A percentile compares a stretch with the other conserved stretches of the same genome.
Conservation (phyloP, 1,140 invertebrate species). For the Drosophila murphyi region DNA sequence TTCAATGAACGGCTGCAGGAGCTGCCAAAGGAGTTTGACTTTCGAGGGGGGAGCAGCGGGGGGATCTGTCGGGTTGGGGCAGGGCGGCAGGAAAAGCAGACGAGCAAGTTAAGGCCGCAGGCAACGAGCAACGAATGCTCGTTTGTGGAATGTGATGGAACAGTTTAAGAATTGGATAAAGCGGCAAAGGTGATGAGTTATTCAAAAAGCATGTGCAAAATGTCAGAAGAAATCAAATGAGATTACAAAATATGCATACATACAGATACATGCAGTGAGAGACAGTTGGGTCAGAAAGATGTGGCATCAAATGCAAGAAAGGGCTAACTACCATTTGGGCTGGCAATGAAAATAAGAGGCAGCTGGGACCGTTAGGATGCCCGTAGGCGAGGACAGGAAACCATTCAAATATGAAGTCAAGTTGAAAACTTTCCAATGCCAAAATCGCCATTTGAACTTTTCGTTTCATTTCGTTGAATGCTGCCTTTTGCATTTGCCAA, state of each 20-base stretch:
- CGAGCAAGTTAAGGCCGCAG: slow-evolving; percentile 56
- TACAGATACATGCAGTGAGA: slow-evolving; percentile 11
- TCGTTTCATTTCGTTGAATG: slow-evolving; percentile 41
- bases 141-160: slow-evolving; percentile 54
- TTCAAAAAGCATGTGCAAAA: slow-evolving; percentile 76
- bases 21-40: slow-evolving; percentile 17
- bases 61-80: not conserved
- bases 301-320: not conserved
- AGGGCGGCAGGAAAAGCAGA: slow-evolving; percentile 32
- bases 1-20: slow-evolving; percentile 62
- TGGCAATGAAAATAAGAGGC: slow-evolving; percentile 28
- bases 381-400: slow-evolving; percentile 30
- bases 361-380: slow-evolving; percentile 16
- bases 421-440: slow-evolving; percentile 45
- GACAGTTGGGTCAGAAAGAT: not conserved
- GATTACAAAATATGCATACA: slow-evolving; percentile 54
- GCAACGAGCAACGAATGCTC: slow-evolving; percentile 48
- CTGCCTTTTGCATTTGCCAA: slow-evolving; percentile 25
- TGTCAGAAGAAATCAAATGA: slow-evolving; percentile 77
- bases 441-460: slow-evolving; percentile 69
- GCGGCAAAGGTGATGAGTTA: slow-evolving; percentile 72
- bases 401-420: slow-evolving; percentile 34
- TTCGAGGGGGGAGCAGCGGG: not conserved
- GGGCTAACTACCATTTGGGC: slow-evolving; percentile 22
- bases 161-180: slow-evolving; percentile 44